Conservation (phyloP, 1,140 invertebrate genomes). For the Drosophila virilis region DNA sequence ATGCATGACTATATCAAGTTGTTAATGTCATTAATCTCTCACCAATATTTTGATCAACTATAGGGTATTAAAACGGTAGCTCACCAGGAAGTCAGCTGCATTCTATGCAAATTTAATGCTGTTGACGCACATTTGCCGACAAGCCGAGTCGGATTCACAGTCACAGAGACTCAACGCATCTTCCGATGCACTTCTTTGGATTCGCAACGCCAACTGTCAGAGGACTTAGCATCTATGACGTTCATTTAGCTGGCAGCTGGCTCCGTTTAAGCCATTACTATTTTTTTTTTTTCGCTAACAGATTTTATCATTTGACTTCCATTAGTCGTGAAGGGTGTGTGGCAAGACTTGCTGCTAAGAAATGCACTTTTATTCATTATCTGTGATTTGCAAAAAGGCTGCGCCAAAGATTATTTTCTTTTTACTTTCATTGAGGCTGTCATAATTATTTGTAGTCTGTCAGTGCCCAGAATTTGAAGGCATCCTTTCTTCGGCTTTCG, state of each 20-base stretch:
- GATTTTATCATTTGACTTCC: constrained; percentile 28
- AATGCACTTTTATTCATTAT: constrained; percentile 6
- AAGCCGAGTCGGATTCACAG: constrained; percentile 16
- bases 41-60: background rate
- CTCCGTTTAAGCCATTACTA: constrained; percentile 15
- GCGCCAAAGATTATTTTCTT: background rate
- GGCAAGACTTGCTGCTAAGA: constrained; percentile 3
- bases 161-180: constrained; percentile 3
- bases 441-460: background rate
- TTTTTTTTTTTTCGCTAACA: constrained; percentile 11
- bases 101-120: constrained; percentile 67
- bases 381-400: background rate
- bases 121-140: constrained; percentile 66
- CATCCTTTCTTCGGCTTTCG: too few species aligned
- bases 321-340: constrained; percentile 1
- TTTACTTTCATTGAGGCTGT: background rate
- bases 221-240: constrained; percentile 10
- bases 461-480: background rate
- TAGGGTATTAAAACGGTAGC: constrained; percentile 3
- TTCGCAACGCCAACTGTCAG: constrained; percentile 36
- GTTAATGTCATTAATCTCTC: too few species aligned
- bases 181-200: constrained; percentile 7
- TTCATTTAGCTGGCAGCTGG: constrained; percentile 14
- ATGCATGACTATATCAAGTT: too few species aligned
- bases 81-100: background rate